These are phyloP conservation scores for Actenoides lindsayi DNA, from an alignment of 2,113 vertebrate genomes.

Conservation along the genomic window DNA sequence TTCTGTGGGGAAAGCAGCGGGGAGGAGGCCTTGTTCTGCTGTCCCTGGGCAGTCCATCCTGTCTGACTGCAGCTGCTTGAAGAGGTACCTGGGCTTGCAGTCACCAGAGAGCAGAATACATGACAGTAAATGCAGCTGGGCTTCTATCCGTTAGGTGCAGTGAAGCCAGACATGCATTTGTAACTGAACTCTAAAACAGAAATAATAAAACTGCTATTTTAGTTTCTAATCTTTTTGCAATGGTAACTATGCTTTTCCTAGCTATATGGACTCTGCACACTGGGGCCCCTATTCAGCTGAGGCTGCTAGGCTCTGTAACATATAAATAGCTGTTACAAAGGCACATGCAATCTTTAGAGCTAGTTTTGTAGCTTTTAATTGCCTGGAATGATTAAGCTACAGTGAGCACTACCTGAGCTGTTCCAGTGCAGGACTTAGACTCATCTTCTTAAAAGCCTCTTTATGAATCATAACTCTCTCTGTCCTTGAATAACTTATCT, in stretches of 20 bases:
- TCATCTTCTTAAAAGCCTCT: conserved; percentile 54
- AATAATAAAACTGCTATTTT: not conserved
- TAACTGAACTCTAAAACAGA: not conserved
- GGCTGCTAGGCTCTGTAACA: not conserved
- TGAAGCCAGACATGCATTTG: not conserved
- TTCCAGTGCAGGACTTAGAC: not conserved
- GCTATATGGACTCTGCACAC: not conserved
- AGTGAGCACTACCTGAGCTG: not conserved
- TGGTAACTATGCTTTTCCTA: not conserved
- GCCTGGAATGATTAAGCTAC: not conserved
- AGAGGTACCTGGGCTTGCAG: not conserved
- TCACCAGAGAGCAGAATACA: not conserved
- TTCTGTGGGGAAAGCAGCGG: not conserved
- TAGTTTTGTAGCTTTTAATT: conserved; percentile 25
- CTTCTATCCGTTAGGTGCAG: not conserved
- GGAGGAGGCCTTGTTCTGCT: not conserved
- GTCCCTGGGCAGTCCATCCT: not conserved
- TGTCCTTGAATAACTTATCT: conserved; percentile 27
- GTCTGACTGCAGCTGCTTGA: not conserved
- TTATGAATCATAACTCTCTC: conserved; percentile 44
- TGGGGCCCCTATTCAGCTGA: not conserved
- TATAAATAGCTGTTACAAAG: not conserved
- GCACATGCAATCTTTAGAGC: not conserved
- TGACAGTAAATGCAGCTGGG: not conserved
- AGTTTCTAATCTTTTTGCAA: not conserved